Base-by-base conservation (phyloP, 2,888 invertebrate species). In the Mythimna ferrago region DNA sequence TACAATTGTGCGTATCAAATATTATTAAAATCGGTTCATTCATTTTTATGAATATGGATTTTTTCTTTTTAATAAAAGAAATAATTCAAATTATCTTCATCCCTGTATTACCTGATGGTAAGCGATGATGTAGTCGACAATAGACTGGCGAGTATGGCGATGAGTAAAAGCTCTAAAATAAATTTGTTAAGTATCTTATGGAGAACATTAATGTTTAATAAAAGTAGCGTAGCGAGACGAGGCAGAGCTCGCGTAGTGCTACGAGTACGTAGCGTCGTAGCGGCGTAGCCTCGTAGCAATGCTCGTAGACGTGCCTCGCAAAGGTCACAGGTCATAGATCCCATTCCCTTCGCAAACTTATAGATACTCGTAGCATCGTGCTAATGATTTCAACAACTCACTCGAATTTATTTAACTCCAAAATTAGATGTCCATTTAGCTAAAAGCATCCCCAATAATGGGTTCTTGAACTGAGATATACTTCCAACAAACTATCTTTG, bases 281-380 rank as follows among this genome's bases (percentile, higher is more conserved):
- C 71, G 51, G 9, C 48, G 26, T 54, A 65, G 54, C 53, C 32
- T 41, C 54, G 65, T 75, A 66, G 81, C 67, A 67, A 61, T 81
- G 77, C 19, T 76, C 44, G 78, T 53, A 77, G 69, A 69, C 67
- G 67, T 54, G 66, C 53, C 38, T 41, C 32, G 48, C 21, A 77
- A 81, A 77, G 81, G 76, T 66, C 81, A 76, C 21, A 62, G 76
- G 61, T 81, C 67, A 77, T 81, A 76, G 81, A 76, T 62, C 51
- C 67, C 67, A 81, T 76, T 66, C 11, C 53, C 21, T 38, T 66
- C 19, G 76, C 44, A 62, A 81, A 81, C 62, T 76, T 81, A 41
- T 76, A 16, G 26, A 66, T 63, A 48, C 48, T 19, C 48, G 62
- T 35, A 26, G 48, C 48, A 62, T 57, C 62, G 38, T 41, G 38